A percentile compares a stretch with the other conserved stretches of the same genome.
Evolutionary conservation across 2,797 vertebrate genomes (phyloP).

Genomic region (Sorex maritimensis): DNA sequence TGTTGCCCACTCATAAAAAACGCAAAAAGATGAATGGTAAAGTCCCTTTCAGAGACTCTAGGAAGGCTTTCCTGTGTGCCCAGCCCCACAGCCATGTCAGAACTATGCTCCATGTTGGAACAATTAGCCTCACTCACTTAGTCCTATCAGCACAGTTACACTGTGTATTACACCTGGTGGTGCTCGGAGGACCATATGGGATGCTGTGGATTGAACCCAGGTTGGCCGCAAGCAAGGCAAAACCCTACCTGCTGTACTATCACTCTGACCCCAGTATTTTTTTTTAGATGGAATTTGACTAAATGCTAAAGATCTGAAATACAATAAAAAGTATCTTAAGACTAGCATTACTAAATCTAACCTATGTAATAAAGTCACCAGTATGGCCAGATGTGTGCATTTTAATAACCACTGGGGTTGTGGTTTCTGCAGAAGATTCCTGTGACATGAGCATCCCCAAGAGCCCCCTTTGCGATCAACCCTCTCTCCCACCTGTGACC

Average conservation of each 20-base stretch:
- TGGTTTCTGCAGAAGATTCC: background rate
- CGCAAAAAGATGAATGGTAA: background rate
- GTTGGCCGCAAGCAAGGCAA: too few species aligned
- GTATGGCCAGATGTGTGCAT: background rate
- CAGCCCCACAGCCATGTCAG: background rate
- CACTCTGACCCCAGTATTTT: too few species aligned
- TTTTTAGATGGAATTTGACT: background rate
- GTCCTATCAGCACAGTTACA: background rate
- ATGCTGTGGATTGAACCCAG: too few species aligned
- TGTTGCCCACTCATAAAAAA: conserved; percentile 52
- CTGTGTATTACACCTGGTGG: background rate
- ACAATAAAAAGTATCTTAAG: too few species aligned
- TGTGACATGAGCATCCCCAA: background rate
- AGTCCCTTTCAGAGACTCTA: conserved; percentile 21
- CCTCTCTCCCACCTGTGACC: background rate
- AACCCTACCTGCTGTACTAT: too few species aligned
- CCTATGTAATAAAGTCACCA: background rate
- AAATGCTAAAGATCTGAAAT: background rate
- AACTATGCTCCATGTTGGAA: background rate
- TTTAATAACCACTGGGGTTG: background rate
- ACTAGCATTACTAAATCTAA: background rate
- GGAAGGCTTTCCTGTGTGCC: conserved; percentile 27
- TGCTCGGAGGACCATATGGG: too few species aligned
- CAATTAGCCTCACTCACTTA: background rate
- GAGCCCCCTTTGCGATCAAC: background rate